These are phyloP conservation scores for Etheostoma cragini DNA, from an alignment of 2,113 vertebrate genomes.

Conservation along the genomic window DNA sequence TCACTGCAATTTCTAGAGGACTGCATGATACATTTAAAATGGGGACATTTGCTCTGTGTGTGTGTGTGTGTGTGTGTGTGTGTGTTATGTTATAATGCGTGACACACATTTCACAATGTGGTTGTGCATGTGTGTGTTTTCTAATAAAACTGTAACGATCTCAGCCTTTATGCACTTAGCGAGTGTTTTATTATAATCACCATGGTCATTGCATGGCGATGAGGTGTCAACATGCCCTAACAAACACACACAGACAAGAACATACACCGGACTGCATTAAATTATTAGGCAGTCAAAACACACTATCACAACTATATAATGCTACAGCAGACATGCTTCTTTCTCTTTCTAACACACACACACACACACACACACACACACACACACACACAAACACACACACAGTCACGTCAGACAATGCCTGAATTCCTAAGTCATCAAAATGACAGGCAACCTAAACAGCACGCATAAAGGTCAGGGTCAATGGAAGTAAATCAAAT, in stretches of 20 bases:
- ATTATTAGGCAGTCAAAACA: slow-evolving; percentile 1
- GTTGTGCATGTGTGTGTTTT: slow-evolving; percentile 19
- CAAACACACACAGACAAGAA: background rate
- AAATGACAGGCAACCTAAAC: slow-evolving; percentile 9
- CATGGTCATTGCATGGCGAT: slow-evolving; percentile 45
- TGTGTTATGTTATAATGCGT: slow-evolving; percentile 1
- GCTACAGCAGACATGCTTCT: background rate
- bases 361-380: too few relatives aligned
- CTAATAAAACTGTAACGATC: slow-evolving; percentile 91
- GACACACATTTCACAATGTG: slow-evolving; percentile 8
- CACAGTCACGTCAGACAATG: background rate
- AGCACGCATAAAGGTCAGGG: background rate
- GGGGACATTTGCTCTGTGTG: slow-evolving; percentile 85
- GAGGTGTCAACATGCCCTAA: slow-evolving; percentile 21
- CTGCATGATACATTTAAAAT: slow-evolving; percentile 94
- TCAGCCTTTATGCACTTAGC: slow-evolving; percentile 91
- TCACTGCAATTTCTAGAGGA: slow-evolving; percentile 86
- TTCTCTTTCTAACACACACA: background rate
- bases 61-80: slow-evolving; percentile 30
- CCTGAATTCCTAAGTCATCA: background rate
- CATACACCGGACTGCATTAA: background rate
- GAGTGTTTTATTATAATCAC: slow-evolving; percentile 89
- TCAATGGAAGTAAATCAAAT: background rate
- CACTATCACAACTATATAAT: background rate
- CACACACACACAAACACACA: background rate